A percentile compares a stretch with the other conserved stretches of the same genome.
Evolutionary conservation across 2,797 vertebrate genomes (phyloP).

Genomic region (Xyrichtys novacula): DNA sequence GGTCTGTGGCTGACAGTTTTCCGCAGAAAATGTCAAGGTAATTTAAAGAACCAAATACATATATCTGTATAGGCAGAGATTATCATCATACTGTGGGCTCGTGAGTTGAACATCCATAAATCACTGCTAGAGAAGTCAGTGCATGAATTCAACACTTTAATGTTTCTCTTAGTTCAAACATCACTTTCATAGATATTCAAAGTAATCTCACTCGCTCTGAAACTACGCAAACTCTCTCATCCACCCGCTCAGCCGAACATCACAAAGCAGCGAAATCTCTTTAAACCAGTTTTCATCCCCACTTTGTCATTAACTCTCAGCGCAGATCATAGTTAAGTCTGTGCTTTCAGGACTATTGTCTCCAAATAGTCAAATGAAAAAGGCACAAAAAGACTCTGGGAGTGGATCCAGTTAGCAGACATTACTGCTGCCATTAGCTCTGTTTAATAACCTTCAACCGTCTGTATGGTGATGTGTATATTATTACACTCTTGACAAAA

Average conservation of each 20-base stretch:
- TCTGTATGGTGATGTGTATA: not conserved
- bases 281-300: constrained; percentile 5
- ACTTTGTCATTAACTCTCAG: not conserved
- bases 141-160: constrained; percentile 59
- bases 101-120: constrained; percentile 5
- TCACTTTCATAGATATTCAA: constrained; percentile 56
- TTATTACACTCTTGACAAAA: constrained; percentile 17
- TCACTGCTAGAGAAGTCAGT: constrained; percentile 34
- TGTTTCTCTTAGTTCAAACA: constrained; percentile 51
- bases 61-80: constrained; percentile 1
- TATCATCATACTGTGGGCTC: not conserved
- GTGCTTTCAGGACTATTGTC: constrained; percentile 7
- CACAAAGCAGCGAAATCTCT: constrained; percentile 18
- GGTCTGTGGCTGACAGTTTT: constrained; percentile 1
- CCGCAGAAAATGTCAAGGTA: no score
- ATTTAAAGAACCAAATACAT: no score
- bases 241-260: constrained; percentile 6
- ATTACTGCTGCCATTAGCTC: not conserved
- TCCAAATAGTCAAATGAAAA: constrained; percentile 12
- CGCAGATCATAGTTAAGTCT: constrained; percentile 3
- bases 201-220: constrained; percentile 23
- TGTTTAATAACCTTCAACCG: constrained; percentile 1
- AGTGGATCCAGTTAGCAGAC: constrained; percentile 10
- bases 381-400: not conserved
- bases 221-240: constrained; percentile 17